Conservation (phyloP, 2,113 vertebrate genomes). For the Petromus typicus region DNA sequence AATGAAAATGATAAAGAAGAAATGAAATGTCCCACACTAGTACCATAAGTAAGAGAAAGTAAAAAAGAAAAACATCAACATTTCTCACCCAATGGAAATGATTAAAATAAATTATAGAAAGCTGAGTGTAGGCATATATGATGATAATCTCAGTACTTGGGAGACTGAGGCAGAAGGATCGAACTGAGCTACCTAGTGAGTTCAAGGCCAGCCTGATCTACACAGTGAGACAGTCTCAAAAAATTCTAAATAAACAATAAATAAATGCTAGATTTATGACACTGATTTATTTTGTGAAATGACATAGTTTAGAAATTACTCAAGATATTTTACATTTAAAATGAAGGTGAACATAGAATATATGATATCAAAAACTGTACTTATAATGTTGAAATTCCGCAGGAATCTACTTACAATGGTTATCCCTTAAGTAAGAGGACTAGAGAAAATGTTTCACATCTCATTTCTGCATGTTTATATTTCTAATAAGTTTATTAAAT, state of each 20-base stretch:
- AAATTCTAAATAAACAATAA: not conserved
- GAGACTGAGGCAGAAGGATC: not conserved
- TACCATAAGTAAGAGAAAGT: not conserved
- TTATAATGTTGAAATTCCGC: conserved; percentile 39
- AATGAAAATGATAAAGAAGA: not conserved
- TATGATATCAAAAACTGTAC: not conserved
- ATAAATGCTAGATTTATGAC: not conserved
- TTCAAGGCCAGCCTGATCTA: not conserved
- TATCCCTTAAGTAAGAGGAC: not conserved
- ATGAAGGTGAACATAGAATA: not conserved
- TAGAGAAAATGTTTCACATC: not conserved
- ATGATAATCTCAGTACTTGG: not conserved
- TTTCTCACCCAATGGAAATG: not conserved
- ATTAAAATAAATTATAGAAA: not conserved
- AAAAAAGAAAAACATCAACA: not conserved
- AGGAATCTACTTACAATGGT: not conserved
- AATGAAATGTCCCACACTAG: not conserved
- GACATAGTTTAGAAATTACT: not conserved
- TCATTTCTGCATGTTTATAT: conserved; percentile 22
- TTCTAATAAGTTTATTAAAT: conserved; percentile 17
- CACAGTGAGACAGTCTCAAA: not conserved
- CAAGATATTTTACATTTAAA: conserved; percentile 43
- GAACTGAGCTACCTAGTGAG: too few species aligned
- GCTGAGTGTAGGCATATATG: not conserved
- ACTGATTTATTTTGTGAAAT: conserved; percentile 33